These are phyloP conservation scores for Drosophila bifasciata DNA, from an alignment of 1,140 invertebrate genomes.

Conservation along the genomic window DNA sequence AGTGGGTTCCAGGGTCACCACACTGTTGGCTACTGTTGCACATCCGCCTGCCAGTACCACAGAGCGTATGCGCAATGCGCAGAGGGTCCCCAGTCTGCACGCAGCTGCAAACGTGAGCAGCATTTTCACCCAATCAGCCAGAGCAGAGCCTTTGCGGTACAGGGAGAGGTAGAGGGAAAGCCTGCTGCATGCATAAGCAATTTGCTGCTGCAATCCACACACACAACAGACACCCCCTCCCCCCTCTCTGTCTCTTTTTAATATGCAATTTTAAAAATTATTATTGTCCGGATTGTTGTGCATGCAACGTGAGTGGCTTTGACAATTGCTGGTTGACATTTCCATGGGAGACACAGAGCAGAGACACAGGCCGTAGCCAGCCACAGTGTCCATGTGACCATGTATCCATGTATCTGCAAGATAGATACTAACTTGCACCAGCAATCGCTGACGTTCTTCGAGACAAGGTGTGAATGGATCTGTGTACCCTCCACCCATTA, in stretches of 20 bases:
- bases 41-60: conserved; percentile 61
- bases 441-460: conserved; percentile 26
- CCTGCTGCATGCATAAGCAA: conserved; percentile 71
- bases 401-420: conserved; percentile 25
- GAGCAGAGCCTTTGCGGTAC: not conserved
- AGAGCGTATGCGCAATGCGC: conserved; percentile 67
- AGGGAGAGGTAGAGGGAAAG: no score
- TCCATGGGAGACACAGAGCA: conserved; percentile 24
- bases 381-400: not conserved
- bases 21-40: conserved; percentile 39
- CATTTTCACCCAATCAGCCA: conserved; percentile 56
- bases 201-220: conserved; percentile 57
- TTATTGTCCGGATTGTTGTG: conserved; percentile 54
- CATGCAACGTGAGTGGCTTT: conserved; percentile 71
- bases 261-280: conserved; percentile 65
- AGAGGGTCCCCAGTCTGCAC: conserved; percentile 41
- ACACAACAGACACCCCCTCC: no score
- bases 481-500: conserved; percentile 71
- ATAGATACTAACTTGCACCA: conserved; percentile 33
- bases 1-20: conserved; percentile 66
- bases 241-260: conserved; percentile 10
- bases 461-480: conserved; percentile 73
- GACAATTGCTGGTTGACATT: conserved; percentile 70
- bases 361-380: not conserved
- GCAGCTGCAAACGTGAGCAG: conserved; percentile 69